phyloP scores from a whole-genome alignment of 1,140 invertebrate genomes.

The Drosophila repleta region DNA sequence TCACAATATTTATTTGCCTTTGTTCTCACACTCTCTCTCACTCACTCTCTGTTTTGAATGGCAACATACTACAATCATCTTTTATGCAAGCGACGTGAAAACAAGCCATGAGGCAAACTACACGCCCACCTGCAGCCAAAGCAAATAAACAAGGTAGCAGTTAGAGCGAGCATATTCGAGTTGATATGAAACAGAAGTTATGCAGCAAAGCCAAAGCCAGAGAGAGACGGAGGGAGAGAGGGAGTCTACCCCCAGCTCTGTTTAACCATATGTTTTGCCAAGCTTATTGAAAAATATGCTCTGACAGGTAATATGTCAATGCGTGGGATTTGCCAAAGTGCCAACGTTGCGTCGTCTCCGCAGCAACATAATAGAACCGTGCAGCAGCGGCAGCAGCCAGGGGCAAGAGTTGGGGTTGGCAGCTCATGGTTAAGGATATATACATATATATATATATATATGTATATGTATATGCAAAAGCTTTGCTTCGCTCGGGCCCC shows the following conservation, averaged over 20 bases:
- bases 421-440: conserved; percentile 2
- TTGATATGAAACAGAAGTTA: conserved; percentile 32
- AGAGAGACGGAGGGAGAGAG: too few species aligned
- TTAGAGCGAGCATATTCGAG: conserved; percentile 1
- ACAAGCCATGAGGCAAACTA: conserved; percentile 19
- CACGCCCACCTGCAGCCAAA: not conserved
- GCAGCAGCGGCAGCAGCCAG: conserved; percentile 35
- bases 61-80: conserved; percentile 6
- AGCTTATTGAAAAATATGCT: conserved; percentile 83
- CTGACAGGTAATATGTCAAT: conserved; percentile 83
- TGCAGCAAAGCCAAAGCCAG: conserved; percentile 16
- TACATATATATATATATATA: not conserved
- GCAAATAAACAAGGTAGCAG: conserved; percentile 23
- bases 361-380: conserved; percentile 57
- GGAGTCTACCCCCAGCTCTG: too few species aligned
- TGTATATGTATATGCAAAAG: conserved; percentile 30
- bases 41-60: conserved; percentile 1
- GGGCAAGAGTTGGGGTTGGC: conserved; percentile 15
- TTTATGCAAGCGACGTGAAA: conserved; percentile 17
- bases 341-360: conserved; percentile 41
- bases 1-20: conserved; percentile 14
- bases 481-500: conserved; percentile 13
- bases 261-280: conserved; percentile 72
- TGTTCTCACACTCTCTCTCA: not conserved
- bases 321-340: conserved; percentile 77